Base-by-base conservation (phyloP, 2,113 vertebrate species). In the Centropus unirufus region DNA sequence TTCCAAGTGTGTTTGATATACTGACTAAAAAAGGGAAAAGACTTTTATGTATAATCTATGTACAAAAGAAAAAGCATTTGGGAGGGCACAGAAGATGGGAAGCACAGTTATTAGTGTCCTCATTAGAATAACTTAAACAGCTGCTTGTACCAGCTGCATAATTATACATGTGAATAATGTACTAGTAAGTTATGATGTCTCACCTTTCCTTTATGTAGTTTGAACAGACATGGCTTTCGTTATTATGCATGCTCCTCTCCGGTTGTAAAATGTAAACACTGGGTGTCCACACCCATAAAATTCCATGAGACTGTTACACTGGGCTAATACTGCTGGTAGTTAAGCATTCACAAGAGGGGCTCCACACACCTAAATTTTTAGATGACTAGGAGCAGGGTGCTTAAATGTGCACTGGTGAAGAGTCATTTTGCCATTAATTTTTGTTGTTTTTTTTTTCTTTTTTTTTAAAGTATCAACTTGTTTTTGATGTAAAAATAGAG, bases 1-100 rank as follows among this genome's bases (percentile, higher is more conserved):
- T 98, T 98, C 98, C 98, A 98, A 98, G 97, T 98, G 87, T 97
- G 97, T 98, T 98, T 98, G 97, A 98, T 98, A 98, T 94, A 97
- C 92, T 96, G 94, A 97, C 94, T 82, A 96, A 97, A 97, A 97
- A 95, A 74, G 59, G 83, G 81, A 94, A 79, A 96, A 96, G 93
- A 97, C 96, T 98, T 98, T 94, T 96, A 97, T 97, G 95, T 97
- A 97, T 97, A 97, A 97, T 92, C 92, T 96, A 96, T 96, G 98
- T 89, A 98, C 96, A 97, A 98, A 97, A 98, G 96, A 96, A 96
- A 96, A 98, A 97, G 94, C 93, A 96, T 93, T 94, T 94, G 96
- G 82, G 92, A 92, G 94, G 94, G 81, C 6, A 5, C 54, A 93
- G 87, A 95, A 93, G 90, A 96, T 80, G 92, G 55, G 39, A 97